A percentile compares a stretch with the other conserved stretches of the same genome.
Conservation (phyloP, 2,797 vertebrate species). For the Microchirus variegatus region DNA sequence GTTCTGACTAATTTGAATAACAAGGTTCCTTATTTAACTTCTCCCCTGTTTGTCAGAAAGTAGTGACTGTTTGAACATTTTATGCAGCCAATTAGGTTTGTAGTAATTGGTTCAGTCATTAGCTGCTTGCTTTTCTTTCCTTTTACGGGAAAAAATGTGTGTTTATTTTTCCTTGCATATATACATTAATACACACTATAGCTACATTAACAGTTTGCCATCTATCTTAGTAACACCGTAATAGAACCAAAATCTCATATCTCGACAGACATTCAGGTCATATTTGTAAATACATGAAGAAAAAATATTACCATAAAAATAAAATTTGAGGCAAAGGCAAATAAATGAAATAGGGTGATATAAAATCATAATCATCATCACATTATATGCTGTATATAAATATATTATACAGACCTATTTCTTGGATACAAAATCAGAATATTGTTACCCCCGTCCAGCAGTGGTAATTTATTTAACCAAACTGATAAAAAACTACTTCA, state of each 20-base stretch:
- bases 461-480: too few species aligned
- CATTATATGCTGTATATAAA: background rate
- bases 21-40: constrained; percentile 53
- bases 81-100: constrained; percentile 61
- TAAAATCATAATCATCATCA: background rate
- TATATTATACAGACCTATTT: background rate
- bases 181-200: background rate
- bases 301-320: background rate
- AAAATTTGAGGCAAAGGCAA: background rate
- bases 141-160: constrained; percentile 13
- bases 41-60: constrained; percentile 15
- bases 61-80: constrained; percentile 53
- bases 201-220: background rate
- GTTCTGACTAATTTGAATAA: constrained; percentile 64
- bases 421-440: background rate
- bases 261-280: background rate
- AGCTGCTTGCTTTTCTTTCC: constrained; percentile 6
- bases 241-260: background rate
- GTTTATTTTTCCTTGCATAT: constrained; percentile 3
- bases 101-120: constrained; percentile 31
- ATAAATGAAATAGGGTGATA: background rate
- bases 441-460: too few species aligned
- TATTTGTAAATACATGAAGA: background rate
- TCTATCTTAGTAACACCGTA: background rate
- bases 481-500: too few species aligned